Percentiles rank a stretch among this genome's conserved stretches.
These are phyloP conservation scores for Thinocorus orbignyianus DNA, from an alignment of 2,113 vertebrate genomes.

Conservation along the genomic window DNA sequence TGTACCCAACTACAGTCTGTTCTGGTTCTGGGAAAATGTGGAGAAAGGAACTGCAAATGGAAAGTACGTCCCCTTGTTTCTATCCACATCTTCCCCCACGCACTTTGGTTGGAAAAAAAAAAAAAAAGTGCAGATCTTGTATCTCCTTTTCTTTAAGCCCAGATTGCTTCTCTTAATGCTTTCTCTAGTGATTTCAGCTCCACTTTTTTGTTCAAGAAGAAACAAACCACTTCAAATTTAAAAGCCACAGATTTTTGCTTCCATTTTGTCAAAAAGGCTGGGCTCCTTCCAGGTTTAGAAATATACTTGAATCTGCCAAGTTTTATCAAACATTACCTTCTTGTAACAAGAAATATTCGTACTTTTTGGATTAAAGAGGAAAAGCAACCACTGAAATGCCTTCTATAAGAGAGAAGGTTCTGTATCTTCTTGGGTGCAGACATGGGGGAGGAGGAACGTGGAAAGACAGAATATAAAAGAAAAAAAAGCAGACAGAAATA, in stretches of 20 bases:
- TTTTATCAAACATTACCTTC: slow-evolving; percentile 69
- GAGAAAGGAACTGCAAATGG: slow-evolving; percentile 47
- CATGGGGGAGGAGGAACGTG: slow-evolving; percentile 3
- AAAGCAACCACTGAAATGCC: slow-evolving; percentile 28
- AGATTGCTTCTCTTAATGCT: slow-evolving; percentile 47
- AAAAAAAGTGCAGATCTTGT: background rate
- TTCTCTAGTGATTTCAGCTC: slow-evolving; percentile 51
- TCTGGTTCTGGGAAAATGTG: slow-evolving; percentile 49
- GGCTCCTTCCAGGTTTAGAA: slow-evolving; percentile 66
- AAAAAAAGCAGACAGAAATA: slow-evolving; percentile 18
- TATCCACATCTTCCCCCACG: background rate
- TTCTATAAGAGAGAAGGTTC: slow-evolving; percentile 17
- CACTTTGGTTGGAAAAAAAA: slow-evolving; percentile 21
- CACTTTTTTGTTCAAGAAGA: slow-evolving; percentile 41
- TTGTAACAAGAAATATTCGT: slow-evolving; percentile 56
- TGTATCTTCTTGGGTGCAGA: slow-evolving; percentile 36
- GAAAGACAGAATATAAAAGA: background rate
- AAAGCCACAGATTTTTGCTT: slow-evolving; percentile 67
- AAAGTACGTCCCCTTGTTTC: slow-evolving; percentile 41
- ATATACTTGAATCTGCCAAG: slow-evolving; percentile 61
- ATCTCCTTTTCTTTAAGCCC: slow-evolving; percentile 23
- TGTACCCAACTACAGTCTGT: slow-evolving; percentile 31
- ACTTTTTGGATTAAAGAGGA: slow-evolving; percentile 7
- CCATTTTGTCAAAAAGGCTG: slow-evolving; percentile 64
- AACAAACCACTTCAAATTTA: slow-evolving; percentile 57